Percentiles rank a stretch among this genome's conserved stretches.
Evolutionary conservation across 2,797 vertebrate genomes (phyloP).

Genomic region (Lithobates sylvaticus): DNA sequence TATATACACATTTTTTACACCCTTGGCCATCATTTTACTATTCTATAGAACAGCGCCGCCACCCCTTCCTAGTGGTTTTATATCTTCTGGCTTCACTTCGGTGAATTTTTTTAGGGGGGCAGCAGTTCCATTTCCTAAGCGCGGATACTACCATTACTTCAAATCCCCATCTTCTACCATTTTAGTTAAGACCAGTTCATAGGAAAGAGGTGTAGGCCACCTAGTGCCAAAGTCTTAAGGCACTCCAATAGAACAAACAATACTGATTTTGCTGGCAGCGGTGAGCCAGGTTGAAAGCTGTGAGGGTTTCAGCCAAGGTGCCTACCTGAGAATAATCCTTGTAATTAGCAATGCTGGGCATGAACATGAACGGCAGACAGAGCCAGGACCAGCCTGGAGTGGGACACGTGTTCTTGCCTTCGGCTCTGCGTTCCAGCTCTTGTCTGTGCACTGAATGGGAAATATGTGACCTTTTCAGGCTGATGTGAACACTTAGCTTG

Average conservation of each 20-base stretch:
- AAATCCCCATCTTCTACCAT: too few relatives aligned
- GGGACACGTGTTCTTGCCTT: conserved; percentile 13
- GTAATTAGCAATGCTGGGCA: conserved; percentile 29
- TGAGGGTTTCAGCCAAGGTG: conserved; percentile 4
- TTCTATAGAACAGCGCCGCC: too few relatives aligned
- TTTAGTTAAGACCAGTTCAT: too few relatives aligned
- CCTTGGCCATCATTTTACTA: too few relatives aligned
- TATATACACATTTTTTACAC: too few relatives aligned
- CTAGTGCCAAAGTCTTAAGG: background rate
- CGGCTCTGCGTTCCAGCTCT: background rate
- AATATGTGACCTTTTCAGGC: conserved; percentile 50
- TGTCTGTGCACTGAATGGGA: background rate
- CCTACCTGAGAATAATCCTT: conserved; percentile 13
- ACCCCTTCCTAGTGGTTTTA: too few relatives aligned
- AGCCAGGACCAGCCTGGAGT: conserved; percentile 7
- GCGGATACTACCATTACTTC: too few relatives aligned
- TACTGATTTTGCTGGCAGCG: background rate
- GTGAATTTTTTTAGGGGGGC: too few relatives aligned
- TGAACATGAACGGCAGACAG: background rate
- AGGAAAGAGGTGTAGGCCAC: too few relatives aligned
- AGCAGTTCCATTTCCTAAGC: too few relatives aligned
- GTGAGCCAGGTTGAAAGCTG: background rate
- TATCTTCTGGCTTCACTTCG: too few relatives aligned
- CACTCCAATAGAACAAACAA: background rate
- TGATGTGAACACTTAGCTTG: background rate